Evolutionary conservation across 2,113 vertebrate genomes (phyloP), one percentile per base, ranked within the genome.

Genomic region (Azemiops feae): DNA sequence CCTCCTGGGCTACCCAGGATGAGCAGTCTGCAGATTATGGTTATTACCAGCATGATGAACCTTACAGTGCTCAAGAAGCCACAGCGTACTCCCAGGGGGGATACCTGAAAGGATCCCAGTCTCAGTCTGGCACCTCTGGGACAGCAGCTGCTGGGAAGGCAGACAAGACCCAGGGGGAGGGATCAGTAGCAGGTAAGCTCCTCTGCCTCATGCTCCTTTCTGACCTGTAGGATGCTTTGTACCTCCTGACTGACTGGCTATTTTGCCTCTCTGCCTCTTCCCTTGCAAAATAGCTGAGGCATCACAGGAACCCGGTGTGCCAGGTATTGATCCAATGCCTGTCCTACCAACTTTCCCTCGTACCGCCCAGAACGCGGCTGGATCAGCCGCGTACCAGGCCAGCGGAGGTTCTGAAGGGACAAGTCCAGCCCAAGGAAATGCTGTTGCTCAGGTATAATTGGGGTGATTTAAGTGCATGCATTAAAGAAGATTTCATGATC

Each of bases 1-100:
- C 95, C 94, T 90, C 95, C 93, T 97, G 96, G 97, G 95, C 97
- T 86, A 94, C 98, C 23, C 92, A 96, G 22, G 98, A 96, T 91
- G 96, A 96, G 69, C 97, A 97, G 57, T 91, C 96, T 25, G 93
- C 96, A 50, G 98, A 98, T 95, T 96, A 98, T 43, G 54, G 96
- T 81, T 97, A 98, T 88, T 98, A 98, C 96, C 98, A 98, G 96
- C 98, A 98, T 96, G 98, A 98, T 96, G 98, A 98, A 95, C 91
- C 97, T 3, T 98, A 98, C 92, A 96, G 93, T 10, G 93, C 95
- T 69, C 95, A 86, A n/a, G 88, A 97, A 87, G 94, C 95, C 4
- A 81, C 95, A 12, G 94, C 95, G 74, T 97, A 97, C 95, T 93
- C 95, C 85, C 97, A 97, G 85, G 93, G 95, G 81, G 93, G 95